A percentile compares a stretch with the other conserved stretches of the same genome.
Evolutionary conservation across 1,140 invertebrate species (phyloP).

Genomic region (Sitodiplosis mosellana): DNA sequence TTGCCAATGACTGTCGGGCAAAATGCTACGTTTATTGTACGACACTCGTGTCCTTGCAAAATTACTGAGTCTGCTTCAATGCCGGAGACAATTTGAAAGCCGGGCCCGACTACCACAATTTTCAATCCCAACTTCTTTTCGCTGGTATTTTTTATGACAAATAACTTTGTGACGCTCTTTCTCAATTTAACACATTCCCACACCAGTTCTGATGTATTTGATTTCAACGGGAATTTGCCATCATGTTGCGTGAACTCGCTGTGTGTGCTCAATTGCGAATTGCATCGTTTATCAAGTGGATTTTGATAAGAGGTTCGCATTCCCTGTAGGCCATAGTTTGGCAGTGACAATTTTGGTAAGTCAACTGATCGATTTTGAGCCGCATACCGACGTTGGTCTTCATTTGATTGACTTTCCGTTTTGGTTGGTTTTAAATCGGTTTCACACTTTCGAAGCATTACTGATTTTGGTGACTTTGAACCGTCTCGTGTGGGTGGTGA

Average conservation of each 20-base stretch:
- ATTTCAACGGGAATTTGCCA: constrained; percentile 21
- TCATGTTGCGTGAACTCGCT: constrained; percentile 24
- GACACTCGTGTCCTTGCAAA: constrained; percentile 20
- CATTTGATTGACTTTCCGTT: neutral
- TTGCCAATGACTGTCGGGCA: constrained; percentile 20
- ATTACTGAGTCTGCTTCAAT: constrained; percentile 11
- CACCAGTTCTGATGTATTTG: constrained; percentile 14
- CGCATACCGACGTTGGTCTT: neutral
- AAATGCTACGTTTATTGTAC: constrained; percentile 16
- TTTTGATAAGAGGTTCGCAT: neutral
- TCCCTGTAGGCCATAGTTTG: neutral
- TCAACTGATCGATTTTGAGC: neutral
- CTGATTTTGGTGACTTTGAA: too few species aligned
- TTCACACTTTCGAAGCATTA: neutral
- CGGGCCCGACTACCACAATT: constrained; percentile 17
- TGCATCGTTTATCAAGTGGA: constrained; percentile 7
- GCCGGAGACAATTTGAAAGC: constrained; percentile 16
- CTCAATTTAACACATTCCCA: constrained; percentile 22
- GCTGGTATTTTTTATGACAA: constrained; percentile 21
- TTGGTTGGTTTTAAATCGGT: neutral
- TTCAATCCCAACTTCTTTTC: constrained; percentile 17
- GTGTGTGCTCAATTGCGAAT: constrained; percentile 19
- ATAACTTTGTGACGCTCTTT: constrained; percentile 15
- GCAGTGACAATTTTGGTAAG: neutral
- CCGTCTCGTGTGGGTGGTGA: too few species aligned